phyloP scores from a whole-genome alignment of 92 coral and sea anemone genomes.

The Epizoanthus stellaris region DNA sequence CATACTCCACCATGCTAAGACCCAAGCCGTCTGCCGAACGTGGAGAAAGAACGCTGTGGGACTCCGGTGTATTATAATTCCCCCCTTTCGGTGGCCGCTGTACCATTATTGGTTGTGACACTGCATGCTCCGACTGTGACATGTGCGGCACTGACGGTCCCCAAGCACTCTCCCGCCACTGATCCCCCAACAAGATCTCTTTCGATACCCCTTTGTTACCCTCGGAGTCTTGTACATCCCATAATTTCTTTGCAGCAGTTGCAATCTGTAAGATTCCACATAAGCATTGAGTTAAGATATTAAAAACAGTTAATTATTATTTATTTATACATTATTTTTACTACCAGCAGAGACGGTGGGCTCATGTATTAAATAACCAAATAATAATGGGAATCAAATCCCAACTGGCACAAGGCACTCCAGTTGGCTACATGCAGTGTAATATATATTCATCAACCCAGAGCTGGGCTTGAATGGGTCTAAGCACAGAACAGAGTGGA shows the following conservation, averaged over 20 bases:
- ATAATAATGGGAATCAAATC: neutral
- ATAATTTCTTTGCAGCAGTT: constrained; percentile 94
- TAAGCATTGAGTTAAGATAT: neutral
- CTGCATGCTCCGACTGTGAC: constrained; percentile 98
- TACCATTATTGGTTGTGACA: constrained; percentile 98
- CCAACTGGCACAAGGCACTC: neutral
- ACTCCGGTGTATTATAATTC: constrained; percentile 74
- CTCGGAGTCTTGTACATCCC: constrained; percentile 97
- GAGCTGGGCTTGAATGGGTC: too few species aligned
- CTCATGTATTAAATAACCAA: neutral
- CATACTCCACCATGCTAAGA: constrained; percentile 97
- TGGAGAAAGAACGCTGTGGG: constrained; percentile 93
- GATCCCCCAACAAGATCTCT: constrained; percentile 91
- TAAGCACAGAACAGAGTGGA: too few species aligned
- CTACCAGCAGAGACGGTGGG: neutral
- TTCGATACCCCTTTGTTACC: constrained; percentile 83
- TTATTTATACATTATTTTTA: neutral
- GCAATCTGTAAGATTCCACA: constrained; percentile 73
- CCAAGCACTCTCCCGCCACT: constrained; percentile 95
- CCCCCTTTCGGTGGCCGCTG: constrained; percentile 92
- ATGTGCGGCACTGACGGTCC: constrained; percentile 95
- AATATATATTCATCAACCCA: too few species aligned
- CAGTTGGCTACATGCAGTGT: too few species aligned
- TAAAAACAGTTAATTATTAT: neutral
- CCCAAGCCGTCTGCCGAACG: constrained; percentile 98